A percentile compares a stretch with the other conserved stretches of the same genome.
Conservation (phyloP, 2,888 invertebrate species). For the Phymatocera aterrima region DNA sequence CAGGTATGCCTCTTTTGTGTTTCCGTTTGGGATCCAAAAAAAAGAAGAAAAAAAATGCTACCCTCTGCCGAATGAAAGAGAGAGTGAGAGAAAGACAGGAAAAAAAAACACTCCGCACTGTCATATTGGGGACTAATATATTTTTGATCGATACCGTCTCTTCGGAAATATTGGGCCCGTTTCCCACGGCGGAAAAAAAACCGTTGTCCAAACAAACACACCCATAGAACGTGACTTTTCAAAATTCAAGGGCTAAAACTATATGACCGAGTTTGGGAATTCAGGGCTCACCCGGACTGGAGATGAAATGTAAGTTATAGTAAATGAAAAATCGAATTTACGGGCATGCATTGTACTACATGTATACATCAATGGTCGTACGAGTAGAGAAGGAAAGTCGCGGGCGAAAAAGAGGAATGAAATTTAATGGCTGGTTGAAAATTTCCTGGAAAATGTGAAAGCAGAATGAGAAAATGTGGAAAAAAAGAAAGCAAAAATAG, state of each 20-base stretch:
- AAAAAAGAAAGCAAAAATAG: conserved; percentile 33
- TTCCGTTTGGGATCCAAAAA: conserved; percentile 47
- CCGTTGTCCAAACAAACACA: conserved; percentile 75
- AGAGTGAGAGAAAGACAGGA: conserved; percentile 1
- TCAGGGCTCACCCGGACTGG: conserved; percentile 50
- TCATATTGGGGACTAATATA: conserved; percentile 74
- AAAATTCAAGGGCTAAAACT: conserved; percentile 41
- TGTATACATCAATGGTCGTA: not conserved
- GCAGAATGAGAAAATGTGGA: not conserved
- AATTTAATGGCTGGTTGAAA: conserved; percentile 31
- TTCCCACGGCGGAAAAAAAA: conserved; percentile 71
- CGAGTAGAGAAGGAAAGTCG: conserved; percentile 5
- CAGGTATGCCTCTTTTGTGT: conserved; percentile 68
- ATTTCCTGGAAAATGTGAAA: conserved; percentile 11
- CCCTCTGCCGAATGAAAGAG: conserved; percentile 50
- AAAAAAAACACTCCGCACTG: conserved; percentile 73
- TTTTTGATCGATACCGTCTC: conserved; percentile 72
- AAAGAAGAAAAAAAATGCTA: conserved; percentile 51
- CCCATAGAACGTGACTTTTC: conserved; percentile 64
- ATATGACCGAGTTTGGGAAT: conserved; percentile 27
- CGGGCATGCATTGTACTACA: not conserved
- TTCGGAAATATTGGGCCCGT: conserved; percentile 60
- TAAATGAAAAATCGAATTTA: not conserved
- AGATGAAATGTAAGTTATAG: not conserved
- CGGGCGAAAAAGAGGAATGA: conserved; percentile 1